Conservation (phyloP, 2,113 vertebrate genomes). For the Circaetus cinerascens region DNA sequence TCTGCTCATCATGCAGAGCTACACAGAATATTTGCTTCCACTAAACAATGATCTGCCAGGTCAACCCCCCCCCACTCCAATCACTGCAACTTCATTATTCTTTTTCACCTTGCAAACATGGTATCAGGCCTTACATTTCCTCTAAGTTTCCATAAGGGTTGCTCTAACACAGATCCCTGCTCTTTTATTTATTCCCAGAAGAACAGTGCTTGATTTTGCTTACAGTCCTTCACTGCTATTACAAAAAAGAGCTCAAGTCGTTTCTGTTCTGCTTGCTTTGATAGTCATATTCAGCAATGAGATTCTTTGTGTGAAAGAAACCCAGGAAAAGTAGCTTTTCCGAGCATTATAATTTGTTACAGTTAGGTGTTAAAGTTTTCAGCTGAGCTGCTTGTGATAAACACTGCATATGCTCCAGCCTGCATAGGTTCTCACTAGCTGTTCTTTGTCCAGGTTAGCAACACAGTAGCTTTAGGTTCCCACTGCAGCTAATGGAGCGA, state of each 20-base stretch:
- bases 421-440: background rate
- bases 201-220: background rate
- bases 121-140: background rate
- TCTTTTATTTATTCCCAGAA: constrained; percentile 8
- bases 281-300: constrained; percentile 17
- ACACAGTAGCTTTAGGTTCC: background rate
- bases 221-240: background rate
- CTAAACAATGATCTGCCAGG: background rate
- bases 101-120: background rate
- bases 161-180: background rate
- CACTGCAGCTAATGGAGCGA: background rate
- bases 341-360: constrained; percentile 16
- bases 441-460: constrained; percentile 22
- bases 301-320: constrained; percentile 41
- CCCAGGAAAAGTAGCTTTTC: constrained; percentile 33
- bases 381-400: constrained; percentile 34
- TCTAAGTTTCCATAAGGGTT: background rate
- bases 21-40: background rate
- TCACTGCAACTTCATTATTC: background rate
- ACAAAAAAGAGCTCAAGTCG: background rate
- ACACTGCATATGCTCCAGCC: constrained; percentile 11
- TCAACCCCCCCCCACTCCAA: background rate
- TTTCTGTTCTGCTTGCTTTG: constrained; percentile 33
- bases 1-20: background rate
- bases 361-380: constrained; percentile 32